phyloP scores from a whole-genome alignment of 2,888 invertebrate species.

The Mimachlamys varia region DNA sequence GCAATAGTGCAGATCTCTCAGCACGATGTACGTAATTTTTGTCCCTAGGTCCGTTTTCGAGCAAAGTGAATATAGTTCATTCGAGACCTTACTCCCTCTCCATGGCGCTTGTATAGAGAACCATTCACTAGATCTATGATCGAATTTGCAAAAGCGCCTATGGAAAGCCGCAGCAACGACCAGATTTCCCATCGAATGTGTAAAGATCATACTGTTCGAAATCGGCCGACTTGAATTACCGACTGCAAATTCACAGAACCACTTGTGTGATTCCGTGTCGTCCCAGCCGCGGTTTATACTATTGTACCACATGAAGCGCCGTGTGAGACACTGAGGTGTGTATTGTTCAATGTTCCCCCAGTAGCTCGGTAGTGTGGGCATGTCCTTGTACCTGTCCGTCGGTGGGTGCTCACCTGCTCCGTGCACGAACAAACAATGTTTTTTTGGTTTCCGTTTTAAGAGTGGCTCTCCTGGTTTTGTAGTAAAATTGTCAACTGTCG shows the following conservation, averaged over 20 bases:
- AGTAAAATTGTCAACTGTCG: not conserved
- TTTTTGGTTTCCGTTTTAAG: not conserved
- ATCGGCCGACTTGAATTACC: not conserved
- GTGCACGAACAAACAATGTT: conserved; percentile 5
- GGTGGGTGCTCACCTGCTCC: not conserved
- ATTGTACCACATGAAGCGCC: not conserved
- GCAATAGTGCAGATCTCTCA: not conserved
- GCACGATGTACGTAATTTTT: not conserved
- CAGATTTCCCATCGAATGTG: conserved; percentile 28
- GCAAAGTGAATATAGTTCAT: not conserved
- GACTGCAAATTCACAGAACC: not conserved
- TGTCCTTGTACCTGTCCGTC: not conserved
- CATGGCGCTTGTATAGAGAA: conserved; percentile 32
- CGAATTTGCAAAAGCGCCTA: not conserved
- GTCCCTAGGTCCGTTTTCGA: not conserved
- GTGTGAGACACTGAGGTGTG: not conserved
- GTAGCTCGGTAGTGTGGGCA: not conserved
- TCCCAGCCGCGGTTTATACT: not conserved
- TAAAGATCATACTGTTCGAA: not conserved
- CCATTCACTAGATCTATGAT: not conserved
- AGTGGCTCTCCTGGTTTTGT: not conserved
- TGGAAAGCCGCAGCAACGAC: conserved; percentile 34
- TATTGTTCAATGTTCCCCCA: not conserved
- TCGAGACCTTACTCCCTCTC: conserved; percentile 26
- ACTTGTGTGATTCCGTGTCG: not conserved